phyloP scores from a whole-genome alignment of 2,113 vertebrate species.

The Vicugna pacos region DNA sequence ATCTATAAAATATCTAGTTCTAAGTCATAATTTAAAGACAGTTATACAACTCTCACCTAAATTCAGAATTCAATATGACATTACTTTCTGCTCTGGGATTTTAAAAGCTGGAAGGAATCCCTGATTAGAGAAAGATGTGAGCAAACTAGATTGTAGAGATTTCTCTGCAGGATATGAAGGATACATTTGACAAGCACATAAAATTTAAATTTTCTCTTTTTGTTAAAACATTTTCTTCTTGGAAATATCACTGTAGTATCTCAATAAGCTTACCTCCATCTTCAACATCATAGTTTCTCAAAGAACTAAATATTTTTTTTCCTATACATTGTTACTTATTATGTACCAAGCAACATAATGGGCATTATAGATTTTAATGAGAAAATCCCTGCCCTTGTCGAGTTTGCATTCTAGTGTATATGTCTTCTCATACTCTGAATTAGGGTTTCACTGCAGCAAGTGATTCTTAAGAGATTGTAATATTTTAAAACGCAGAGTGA shows the following conservation, averaged over 20 bases:
- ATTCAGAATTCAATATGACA: conserved; percentile 49
- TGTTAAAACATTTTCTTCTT: neutral
- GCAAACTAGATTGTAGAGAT: neutral
- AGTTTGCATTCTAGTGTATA: neutral
- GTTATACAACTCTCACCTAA: conserved; percentile 58
- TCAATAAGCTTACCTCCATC: neutral
- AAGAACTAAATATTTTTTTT: neutral
- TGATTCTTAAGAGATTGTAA: neutral
- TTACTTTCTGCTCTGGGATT: conserved; percentile 61
- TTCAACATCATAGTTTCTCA: neutral
- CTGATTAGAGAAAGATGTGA: conserved; percentile 1
- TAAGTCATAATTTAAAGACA: conserved; percentile 58
- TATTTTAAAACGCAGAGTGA: neutral
- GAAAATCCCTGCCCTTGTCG: accelerated
- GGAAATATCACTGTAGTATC: neutral
- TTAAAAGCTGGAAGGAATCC: neutral
- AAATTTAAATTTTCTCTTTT: conserved; percentile 26
- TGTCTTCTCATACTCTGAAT: neutral
- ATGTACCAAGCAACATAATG: neutral
- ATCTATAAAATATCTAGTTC: conserved; percentile 60
- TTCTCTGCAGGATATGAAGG: conserved; percentile 38
- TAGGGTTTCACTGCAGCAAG: neutral
- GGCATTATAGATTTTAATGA: neutral
- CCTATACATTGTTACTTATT: neutral
- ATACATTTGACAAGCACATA: neutral